Evolutionary conservation across 2,888 invertebrate genomes (phyloP).

Genomic region (Stenurella melanura): DNA sequence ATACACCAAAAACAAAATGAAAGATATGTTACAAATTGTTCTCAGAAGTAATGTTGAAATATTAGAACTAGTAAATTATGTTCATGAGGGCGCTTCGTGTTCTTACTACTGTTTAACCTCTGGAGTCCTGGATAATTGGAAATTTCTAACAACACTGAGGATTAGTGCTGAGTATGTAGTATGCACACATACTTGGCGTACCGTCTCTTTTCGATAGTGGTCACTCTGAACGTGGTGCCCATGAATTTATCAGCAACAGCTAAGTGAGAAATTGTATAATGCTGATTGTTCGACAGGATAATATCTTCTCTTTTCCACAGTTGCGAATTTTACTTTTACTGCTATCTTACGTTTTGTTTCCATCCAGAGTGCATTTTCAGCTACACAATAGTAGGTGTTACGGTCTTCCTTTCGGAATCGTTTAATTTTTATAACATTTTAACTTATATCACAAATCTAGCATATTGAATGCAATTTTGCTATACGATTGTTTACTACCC

Average conservation of each 20-base stretch:
- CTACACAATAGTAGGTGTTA: slow-evolving; percentile 95
- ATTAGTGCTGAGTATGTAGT: too few species aligned
- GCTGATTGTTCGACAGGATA: slow-evolving; percentile 90
- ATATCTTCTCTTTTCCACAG: slow-evolving; percentile 93
- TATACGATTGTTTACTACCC: too few species aligned
- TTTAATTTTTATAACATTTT: slow-evolving; percentile 85
- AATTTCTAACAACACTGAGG: too few species aligned
- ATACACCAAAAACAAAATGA: too few species aligned
- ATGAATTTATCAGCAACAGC: slow-evolving; percentile 95
- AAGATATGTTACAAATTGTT: too few species aligned
- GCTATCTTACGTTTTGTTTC: slow-evolving; percentile 87
- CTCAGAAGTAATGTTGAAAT: too few species aligned
- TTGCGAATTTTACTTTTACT: slow-evolving; percentile 92
- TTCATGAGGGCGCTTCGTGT: too few species aligned
- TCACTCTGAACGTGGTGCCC: slow-evolving; percentile 90
- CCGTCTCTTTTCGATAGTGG: slow-evolving; percentile 93
- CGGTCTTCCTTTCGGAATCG: slow-evolving; percentile 90
- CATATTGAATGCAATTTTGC: too few species aligned
- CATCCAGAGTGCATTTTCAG: slow-evolving; percentile 91
- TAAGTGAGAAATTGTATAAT: slow-evolving; percentile 92
- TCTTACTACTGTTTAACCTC: too few species aligned
- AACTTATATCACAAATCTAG: too few species aligned
- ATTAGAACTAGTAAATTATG: too few species aligned
- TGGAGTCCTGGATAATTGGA: too few species aligned
- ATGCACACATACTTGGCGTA: slow-evolving; percentile 91